These are phyloP conservation scores for Dipodomys merriami DNA, from an alignment of 2,113 vertebrate species.

Conservation along the genomic window DNA sequence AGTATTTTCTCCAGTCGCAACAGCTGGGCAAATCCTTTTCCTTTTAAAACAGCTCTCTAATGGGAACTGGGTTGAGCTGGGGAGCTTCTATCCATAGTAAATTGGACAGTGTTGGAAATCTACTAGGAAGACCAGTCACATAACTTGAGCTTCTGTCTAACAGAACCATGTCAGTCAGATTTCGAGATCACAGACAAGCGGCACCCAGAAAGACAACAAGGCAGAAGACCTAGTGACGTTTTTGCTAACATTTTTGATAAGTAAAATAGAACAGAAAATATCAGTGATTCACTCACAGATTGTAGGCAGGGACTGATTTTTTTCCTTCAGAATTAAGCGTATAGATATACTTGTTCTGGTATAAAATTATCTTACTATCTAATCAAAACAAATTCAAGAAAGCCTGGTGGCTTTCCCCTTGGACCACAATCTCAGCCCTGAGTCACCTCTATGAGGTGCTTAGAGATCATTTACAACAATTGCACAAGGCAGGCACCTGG, in stretches of 20 bases:
- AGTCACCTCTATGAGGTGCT: background rate
- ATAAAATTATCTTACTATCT: background rate
- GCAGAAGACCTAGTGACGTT: background rate
- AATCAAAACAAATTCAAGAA: background rate
- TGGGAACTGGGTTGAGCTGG: conserved; percentile 66
- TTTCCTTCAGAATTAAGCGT: conserved; percentile 8
- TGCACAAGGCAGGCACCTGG: background rate
- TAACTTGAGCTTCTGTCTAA: conserved; percentile 48
- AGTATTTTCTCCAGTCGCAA: conserved; percentile 71
- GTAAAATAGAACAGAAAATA: conserved; percentile 13
- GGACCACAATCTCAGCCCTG: background rate
- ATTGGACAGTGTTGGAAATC: conserved; percentile 65
- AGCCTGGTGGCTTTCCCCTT: background rate
- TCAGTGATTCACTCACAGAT: background rate
- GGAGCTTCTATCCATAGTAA: conserved; percentile 59
- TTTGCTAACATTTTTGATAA: conserved; percentile 15
- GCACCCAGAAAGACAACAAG: background rate
- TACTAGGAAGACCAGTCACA: conserved; percentile 32
- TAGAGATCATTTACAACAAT: background rate
- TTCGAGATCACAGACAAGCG: background rate
- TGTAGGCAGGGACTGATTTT: background rate
- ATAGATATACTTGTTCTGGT: background rate
- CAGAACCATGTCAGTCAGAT: background rate
- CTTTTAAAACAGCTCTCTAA: conserved; percentile 51
- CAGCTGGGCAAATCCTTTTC: conserved; percentile 49